phyloP scores from a whole-genome alignment of 2,797 vertebrate species.

The Tenualosa ilisha region DNA sequence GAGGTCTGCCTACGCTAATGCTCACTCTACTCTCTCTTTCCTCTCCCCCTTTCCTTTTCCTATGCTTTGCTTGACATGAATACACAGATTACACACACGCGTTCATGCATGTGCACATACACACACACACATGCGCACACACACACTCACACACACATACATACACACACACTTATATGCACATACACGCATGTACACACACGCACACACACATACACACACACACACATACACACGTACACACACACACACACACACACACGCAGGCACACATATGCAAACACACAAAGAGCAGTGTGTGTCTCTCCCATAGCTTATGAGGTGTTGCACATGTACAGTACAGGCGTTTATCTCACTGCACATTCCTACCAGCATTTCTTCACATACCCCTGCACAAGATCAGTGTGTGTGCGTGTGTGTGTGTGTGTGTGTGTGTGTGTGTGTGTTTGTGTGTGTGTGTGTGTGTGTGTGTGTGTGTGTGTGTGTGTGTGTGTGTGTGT shows the following conservation, averaged over 20 bases:
- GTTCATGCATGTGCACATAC: neutral
- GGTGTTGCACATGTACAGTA: neutral
- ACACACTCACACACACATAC: neutral
- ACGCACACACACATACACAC: neutral
- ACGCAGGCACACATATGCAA: neutral
- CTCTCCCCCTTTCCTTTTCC: neutral
- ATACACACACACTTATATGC: neutral
- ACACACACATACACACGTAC: too few relatives aligned
- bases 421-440: neutral
- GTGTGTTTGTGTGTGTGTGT: neutral
- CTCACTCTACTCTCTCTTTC: conserved; percentile 4
- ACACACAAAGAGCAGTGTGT: neutral
- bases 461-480: neutral
- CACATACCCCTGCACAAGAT: conserved; percentile 27
- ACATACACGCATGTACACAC: neutral
- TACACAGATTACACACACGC: neutral
- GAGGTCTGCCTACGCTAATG: conserved; percentile 13
- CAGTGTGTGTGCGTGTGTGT: neutral
- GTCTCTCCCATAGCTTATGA: conserved; percentile 6
- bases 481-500: neutral
- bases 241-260: neutral
- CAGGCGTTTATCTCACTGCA: neutral
- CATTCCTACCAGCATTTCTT: neutral
- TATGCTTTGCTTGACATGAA: conserved; percentile 13
- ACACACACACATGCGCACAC: neutral